These are phyloP conservation scores for Liopterus haemorrhoidalis DNA, from an alignment of 2,888 invertebrate genomes.

Conservation along the genomic window DNA sequence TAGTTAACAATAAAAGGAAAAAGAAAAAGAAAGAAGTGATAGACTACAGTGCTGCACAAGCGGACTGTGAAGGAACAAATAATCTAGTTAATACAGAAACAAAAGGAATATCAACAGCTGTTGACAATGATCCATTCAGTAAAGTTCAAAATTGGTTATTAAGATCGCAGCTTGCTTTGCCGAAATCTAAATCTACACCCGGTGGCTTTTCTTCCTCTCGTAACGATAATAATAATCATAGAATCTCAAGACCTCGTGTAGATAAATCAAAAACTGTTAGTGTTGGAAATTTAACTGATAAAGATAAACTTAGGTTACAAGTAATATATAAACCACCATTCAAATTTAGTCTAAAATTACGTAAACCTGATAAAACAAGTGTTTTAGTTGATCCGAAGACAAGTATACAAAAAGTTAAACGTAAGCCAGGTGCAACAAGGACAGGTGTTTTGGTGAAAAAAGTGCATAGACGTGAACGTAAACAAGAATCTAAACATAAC, in stretches of 20 bases:
- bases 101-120: constrained; percentile 41
- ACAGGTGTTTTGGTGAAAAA: constrained; percentile 49
- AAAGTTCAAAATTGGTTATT: constrained; percentile 84
- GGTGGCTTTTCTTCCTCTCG: constrained; percentile 59
- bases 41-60: constrained; percentile 67
- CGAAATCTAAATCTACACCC: constrained; percentile 81
- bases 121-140: constrained; percentile 54
- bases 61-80: constrained; percentile 52
- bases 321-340: constrained; percentile 85
- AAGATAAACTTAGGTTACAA: constrained; percentile 68
- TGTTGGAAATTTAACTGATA: constrained; percentile 60
- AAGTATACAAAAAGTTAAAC: constrained; percentile 42
- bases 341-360: constrained; percentile 75
- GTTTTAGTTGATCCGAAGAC: constrained; percentile 56
- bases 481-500: constrained; percentile 21
- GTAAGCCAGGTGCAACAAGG: constrained; percentile 35
- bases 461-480: constrained; percentile 35
- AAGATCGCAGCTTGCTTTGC: constrained; percentile 64
- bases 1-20: constrained; percentile 54
- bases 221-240: constrained; percentile 51
- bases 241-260: constrained; percentile 45
- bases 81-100: constrained; percentile 46
- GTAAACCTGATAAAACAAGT: constrained; percentile 63
- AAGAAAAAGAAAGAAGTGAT: constrained; percentile 65
- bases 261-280: constrained; percentile 58